A percentile compares a stretch with the other conserved stretches of the same genome.
Evolutionary conservation across 2,888 invertebrate species (phyloP).

Genomic region (Anodontia alba): DNA sequence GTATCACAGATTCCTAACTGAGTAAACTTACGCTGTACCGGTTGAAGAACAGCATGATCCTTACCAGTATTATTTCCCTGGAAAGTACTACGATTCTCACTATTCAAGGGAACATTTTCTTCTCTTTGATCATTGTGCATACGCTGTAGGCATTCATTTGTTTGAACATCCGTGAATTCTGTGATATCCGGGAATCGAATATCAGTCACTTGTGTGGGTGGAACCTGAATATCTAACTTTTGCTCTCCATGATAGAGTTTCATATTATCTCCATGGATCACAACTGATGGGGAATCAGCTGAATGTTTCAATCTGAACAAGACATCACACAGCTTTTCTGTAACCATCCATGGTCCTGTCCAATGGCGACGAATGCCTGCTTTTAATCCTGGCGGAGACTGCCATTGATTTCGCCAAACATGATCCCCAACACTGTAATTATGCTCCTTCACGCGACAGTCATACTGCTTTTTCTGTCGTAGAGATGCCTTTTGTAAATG

Average conservation of each 20-base stretch:
- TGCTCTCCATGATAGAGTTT: neutral
- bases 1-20: too few relatives aligned
- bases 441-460: neutral
- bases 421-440: neutral
- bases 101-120: too few relatives aligned
- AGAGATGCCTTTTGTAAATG: neutral
- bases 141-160: neutral
- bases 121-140: neutral
- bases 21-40: too few relatives aligned
- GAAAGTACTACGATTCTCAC: neutral
- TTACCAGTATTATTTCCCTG: too few relatives aligned
- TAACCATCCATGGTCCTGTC: slow-evolving; percentile 41
- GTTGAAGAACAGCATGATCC: too few relatives aligned
- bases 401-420: neutral
- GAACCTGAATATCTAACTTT: neutral
- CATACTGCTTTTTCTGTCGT: slow-evolving; percentile 6
- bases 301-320: slow-evolving; percentile 28
- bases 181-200: neutral
- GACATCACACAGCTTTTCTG: slow-evolving; percentile 17
- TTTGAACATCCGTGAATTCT: neutral
- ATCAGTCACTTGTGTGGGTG: neutral
- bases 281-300: slow-evolving; percentile 20
- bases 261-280: slow-evolving; percentile 36
- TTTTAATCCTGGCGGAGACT: slow-evolving; percentile 18
- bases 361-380: slow-evolving; percentile 24